Evolutionary conservation across 2,888 invertebrate species (phyloP).

Genomic region (Megamerina dolium): DNA sequence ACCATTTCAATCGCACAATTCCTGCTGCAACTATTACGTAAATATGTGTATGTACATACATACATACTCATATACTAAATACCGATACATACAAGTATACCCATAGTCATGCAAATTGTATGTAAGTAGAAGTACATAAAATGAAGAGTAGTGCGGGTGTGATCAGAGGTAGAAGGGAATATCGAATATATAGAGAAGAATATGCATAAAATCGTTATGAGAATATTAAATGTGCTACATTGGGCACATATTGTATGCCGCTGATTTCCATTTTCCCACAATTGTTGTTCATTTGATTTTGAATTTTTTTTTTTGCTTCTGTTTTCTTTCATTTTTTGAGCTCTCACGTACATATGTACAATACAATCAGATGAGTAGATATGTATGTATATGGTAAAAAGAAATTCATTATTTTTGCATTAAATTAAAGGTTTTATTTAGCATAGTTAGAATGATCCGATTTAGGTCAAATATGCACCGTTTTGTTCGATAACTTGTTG

Average conservation of each 20-base stretch:
- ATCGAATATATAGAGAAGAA: conserved; percentile 1
- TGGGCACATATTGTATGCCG: conserved; percentile 5
- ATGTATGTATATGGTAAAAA: too few relatives aligned
- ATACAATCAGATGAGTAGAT: too few relatives aligned
- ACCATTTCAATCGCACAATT: neutral
- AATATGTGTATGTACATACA: too few relatives aligned
- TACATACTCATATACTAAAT: too few relatives aligned
- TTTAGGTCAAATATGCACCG: too few relatives aligned
- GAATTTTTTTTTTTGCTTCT: neutral
- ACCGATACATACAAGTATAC: too few relatives aligned
- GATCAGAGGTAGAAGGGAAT: too few relatives aligned
- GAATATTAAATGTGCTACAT: conserved; percentile 10
- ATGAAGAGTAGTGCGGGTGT: neutral
- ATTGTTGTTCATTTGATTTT: conserved; percentile 3
- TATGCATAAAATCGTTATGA: neutral
- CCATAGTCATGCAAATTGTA: conserved; percentile 15
- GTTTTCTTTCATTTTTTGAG: neutral
- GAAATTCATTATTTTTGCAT: too few relatives aligned
- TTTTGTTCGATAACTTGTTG: too few relatives aligned
- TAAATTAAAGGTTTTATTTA: too few relatives aligned
- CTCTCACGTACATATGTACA: neutral
- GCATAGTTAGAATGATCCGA: too few relatives aligned
- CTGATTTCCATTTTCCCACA: conserved; percentile 6
- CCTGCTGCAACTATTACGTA: conserved; percentile 11
- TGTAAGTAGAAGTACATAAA: conserved; percentile 5